phyloP scores from a whole-genome alignment of 2,113 vertebrate species.

The Piprites chloris region DNA sequence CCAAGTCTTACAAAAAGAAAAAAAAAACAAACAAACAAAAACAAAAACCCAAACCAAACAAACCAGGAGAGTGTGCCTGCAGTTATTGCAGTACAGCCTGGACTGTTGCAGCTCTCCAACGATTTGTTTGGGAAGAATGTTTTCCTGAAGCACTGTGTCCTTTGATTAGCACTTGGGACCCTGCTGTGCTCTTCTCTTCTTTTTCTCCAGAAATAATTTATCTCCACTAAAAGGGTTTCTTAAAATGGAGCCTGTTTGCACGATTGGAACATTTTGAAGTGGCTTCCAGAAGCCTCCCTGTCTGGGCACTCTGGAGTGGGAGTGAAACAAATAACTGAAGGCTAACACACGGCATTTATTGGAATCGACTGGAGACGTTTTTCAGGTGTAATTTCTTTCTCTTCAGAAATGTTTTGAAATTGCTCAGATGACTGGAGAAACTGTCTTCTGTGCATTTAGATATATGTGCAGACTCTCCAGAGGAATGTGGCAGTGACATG shows the following conservation, averaged over 20 bases:
- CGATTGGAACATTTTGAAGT: fast-evolving
- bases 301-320: neutral
- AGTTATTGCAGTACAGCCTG: neutral
- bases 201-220: neutral
- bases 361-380: neutral
- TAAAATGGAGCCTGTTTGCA: neutral
- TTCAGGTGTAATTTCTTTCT: neutral
- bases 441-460: neutral
- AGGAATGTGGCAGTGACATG: neutral
- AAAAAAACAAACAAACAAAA: no score
- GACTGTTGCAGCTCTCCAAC: neutral
- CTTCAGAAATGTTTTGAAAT: neutral
- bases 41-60: no score
- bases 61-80: neutral
- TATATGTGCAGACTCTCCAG: neutral
- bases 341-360: neutral
- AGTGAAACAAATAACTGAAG: neutral
- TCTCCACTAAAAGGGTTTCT: neutral
- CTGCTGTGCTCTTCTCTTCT: neutral
- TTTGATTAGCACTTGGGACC: neutral
- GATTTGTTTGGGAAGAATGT: neutral
- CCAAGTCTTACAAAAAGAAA: neutral
- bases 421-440: neutral
- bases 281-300: neutral
- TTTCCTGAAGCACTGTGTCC: neutral